Evolutionary conservation across 1,140 invertebrate species (phyloP), one percentile per base, ranked within the genome.

Genomic region (Conopomorpha cramerella): DNA sequence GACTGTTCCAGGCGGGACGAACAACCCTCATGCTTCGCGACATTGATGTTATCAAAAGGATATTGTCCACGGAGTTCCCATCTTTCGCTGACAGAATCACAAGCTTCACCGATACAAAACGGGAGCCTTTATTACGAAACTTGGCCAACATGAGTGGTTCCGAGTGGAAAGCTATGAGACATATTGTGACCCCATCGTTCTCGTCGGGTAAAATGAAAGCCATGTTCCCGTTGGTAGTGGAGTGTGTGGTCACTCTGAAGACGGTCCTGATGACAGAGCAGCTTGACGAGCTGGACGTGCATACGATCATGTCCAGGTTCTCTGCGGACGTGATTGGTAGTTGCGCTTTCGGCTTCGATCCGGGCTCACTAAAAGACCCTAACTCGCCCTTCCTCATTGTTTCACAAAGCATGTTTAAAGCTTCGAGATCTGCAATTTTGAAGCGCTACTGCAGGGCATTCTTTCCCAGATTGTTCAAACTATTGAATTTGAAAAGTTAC

Each of bases 161-260:
- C 4, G 70, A 77, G 39, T 80, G 78, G 78, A 77, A 73, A 41
- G 49, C 62, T 3, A 67, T 78, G 55, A 42, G 65, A 30, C 55
- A 62, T 3, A 66, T 71, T 30, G 50, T 79, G 0, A 65, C 71
- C 3, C 77, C 74, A 2, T 70, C 76, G 3, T 80, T 80, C 46
- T 78, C 76, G 0, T 68, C 76, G 3, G 72, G 63, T 16, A 79
- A 78, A 47, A 78, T 79, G 63, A 79, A 78, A 40, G 66, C 63
- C 12, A 80, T 80, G 78, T 78, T 78, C 38, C 62, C 67, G 26
- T 46, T 73, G 13, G 52, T 76, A 15, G 58, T 55, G n/a, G 63
- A 73, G 17, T 71, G 70, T 41, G 56, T 61, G 2, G 48, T 51
- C 36, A 57, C 55, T 1, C 42, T 79, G n/a, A 55, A 60, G 44